A percentile compares a stretch with the other conserved stretches of the same genome.
Evolutionary conservation across 1,140 invertebrate genomes (phyloP).

Genomic region (Diprion similis): DNA sequence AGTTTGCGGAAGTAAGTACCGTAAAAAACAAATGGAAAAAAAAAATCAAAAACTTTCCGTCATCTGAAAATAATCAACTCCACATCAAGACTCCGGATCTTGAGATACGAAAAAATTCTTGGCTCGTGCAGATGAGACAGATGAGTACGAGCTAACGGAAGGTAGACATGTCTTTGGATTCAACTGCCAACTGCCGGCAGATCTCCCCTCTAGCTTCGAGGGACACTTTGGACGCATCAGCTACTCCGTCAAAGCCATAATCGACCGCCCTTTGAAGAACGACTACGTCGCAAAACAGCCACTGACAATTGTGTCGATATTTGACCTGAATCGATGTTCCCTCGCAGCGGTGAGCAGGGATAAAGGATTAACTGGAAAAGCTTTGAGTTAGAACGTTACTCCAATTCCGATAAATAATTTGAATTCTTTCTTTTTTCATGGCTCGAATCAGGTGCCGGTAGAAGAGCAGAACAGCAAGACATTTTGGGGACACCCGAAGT

Average conservation of each 20-base stretch:
- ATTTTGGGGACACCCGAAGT: conserved; percentile 43
- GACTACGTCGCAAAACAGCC: conserved; percentile 63
- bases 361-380: too few species aligned
- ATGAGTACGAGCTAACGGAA: background rate
- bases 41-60: background rate
- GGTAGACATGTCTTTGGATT: conserved; percentile 25
- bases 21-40: background rate
- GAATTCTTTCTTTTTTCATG: background rate
- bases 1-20: background rate
- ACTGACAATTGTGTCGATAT: conserved; percentile 65
- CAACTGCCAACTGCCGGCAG: conserved; percentile 32
- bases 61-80: background rate
- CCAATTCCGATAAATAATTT: background rate
- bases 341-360: conserved; percentile 34
- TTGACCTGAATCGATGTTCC: conserved; percentile 63
- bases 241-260: conserved; percentile 64
- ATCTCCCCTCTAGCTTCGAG: conserved; percentile 61
- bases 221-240: conserved; percentile 62
- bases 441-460: conserved; percentile 38
- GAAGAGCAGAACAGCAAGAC: conserved; percentile 38
- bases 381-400: too few species aligned
- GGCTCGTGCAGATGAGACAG: background rate
- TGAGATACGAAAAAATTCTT: background rate
- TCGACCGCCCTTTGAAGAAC: conserved; percentile 66
- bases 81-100: too few species aligned